phyloP scores from a whole-genome alignment of 2,888 invertebrate species.

The Acanthoscelides obtectus region DNA sequence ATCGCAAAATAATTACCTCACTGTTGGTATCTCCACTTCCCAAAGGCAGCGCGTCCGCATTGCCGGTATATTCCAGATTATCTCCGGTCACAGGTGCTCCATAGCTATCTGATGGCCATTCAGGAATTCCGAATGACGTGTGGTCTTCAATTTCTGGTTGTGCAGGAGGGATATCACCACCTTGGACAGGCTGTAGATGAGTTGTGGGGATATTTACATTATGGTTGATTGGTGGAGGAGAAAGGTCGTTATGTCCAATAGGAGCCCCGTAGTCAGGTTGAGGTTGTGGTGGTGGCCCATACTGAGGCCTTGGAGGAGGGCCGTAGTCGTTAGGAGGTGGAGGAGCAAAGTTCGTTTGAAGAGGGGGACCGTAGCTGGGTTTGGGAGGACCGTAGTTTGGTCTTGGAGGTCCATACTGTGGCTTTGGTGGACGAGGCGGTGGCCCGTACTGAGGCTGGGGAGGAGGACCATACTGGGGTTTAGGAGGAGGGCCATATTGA shows the following conservation, averaged over 20 bases:
- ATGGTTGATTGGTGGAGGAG: slow-evolving; percentile 5
- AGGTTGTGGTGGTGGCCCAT: slow-evolving; percentile 16
- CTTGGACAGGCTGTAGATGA: slow-evolving; percentile 16
- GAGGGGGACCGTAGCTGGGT: slow-evolving; percentile 25
- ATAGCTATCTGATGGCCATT: slow-evolving; percentile 42
- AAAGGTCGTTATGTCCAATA: slow-evolving; percentile 4
- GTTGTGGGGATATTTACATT: slow-evolving; percentile 6
- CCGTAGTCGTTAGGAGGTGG: slow-evolving; percentile 16
- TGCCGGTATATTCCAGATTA: slow-evolving; percentile 31
- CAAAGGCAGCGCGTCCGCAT: slow-evolving; percentile 33
- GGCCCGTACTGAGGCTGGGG: slow-evolving; percentile 17
- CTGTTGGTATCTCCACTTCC: slow-evolving; percentile 26
- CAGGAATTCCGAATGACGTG: not conserved
- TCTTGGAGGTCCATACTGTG: slow-evolving; percentile 22
- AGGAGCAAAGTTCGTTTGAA: slow-evolving; percentile 17
- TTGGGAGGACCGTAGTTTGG: slow-evolving; percentile 28
- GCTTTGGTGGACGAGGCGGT: slow-evolving; percentile 20
- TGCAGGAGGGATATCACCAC: slow-evolving; percentile 13
- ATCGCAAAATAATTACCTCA: not conserved
- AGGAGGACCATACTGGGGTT: slow-evolving; percentile 4
- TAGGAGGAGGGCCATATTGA: slow-evolving; percentile 10
- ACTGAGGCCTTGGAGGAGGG: slow-evolving; percentile 5
- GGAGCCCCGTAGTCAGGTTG: slow-evolving; percentile 18
- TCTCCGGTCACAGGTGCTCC: slow-evolving; percentile 44
- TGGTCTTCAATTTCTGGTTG: slow-evolving; percentile 6